Percentiles rank a stretch among this genome's conserved stretches.
phyloP scores from a whole-genome alignment of 2,797 vertebrate species.

The Rhabdomys pumilio region DNA sequence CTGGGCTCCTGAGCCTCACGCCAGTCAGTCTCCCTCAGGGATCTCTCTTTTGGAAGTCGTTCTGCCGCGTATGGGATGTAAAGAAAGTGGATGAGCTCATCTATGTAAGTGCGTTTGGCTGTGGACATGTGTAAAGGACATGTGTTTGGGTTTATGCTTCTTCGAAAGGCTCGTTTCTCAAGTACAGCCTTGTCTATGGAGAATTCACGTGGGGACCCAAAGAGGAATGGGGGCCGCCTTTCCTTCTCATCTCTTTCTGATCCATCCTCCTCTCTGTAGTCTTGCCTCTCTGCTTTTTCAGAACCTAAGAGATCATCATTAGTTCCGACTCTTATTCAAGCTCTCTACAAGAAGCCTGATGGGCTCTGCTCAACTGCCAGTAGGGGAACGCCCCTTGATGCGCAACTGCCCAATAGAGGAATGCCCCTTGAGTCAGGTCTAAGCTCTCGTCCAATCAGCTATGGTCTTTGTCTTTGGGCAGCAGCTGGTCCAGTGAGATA shows the following conservation, averaged over 20 bases:
- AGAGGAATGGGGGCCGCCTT: neutral
- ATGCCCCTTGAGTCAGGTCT: neutral
- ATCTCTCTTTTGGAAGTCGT: neutral
- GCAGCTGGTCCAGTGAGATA: neutral
- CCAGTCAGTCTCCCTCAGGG: neutral
- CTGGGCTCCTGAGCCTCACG: neutral
- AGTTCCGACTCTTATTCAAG: neutral
- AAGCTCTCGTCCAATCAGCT: constrained; percentile 28
- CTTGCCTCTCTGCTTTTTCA: neutral
- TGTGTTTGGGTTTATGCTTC: neutral
- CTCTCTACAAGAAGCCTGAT: neutral
- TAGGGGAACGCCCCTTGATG: neutral
- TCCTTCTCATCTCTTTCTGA: neutral
- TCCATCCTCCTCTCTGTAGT: neutral
- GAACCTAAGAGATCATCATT: too few relatives aligned
- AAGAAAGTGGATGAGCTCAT: neutral
- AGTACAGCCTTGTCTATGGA: neutral
- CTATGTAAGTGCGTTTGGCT: neutral
- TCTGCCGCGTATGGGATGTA: neutral
- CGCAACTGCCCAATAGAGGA: neutral
- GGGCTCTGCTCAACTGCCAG: neutral
- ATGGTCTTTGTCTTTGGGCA: neutral
- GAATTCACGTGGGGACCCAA: neutral
- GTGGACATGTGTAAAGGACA: neutral
- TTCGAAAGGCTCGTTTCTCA: neutral